A percentile compares a stretch with the other conserved stretches of the same genome.
Conservation (phyloP, 2,888 invertebrate genomes). For the Cyclophora punctaria region DNA sequence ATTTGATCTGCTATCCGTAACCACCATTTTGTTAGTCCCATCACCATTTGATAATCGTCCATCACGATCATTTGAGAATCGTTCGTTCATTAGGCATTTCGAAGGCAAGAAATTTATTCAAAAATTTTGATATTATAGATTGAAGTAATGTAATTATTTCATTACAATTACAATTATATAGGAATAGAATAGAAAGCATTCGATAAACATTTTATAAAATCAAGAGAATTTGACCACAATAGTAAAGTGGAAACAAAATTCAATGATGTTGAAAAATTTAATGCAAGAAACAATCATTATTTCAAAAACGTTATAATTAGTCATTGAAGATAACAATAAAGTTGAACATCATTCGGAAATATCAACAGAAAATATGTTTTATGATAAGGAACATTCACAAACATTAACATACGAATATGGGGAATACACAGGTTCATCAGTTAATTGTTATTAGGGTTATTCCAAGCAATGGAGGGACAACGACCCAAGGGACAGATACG, state of each 20-base stretch:
- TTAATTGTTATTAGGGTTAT: conserved; percentile 23
- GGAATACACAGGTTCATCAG: background rate
- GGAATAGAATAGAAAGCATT: background rate
- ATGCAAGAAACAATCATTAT: background rate
- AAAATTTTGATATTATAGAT: no score
- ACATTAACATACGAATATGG: background rate
- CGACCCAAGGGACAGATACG: conserved; percentile 34
- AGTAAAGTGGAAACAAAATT: background rate
- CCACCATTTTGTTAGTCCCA: conserved; percentile 33
- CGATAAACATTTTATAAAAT: no score
- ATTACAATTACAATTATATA: background rate
- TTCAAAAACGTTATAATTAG: background rate
- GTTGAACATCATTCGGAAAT: no score
- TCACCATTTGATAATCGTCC: background rate
- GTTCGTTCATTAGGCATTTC: no score
- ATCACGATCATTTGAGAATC: no score
- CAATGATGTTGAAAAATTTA: background rate
- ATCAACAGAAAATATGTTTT: no score
- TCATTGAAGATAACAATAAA: no score
- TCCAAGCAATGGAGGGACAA: conserved; percentile 28
- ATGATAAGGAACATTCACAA: background rate
- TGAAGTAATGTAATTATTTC: background rate
- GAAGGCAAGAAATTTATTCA: no score
- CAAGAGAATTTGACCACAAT: background rate
- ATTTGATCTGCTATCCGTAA: conserved; percentile 55